Base-by-base conservation (phyloP, 2,113 vertebrate genomes). In the Turdus rufiventris region DNA sequence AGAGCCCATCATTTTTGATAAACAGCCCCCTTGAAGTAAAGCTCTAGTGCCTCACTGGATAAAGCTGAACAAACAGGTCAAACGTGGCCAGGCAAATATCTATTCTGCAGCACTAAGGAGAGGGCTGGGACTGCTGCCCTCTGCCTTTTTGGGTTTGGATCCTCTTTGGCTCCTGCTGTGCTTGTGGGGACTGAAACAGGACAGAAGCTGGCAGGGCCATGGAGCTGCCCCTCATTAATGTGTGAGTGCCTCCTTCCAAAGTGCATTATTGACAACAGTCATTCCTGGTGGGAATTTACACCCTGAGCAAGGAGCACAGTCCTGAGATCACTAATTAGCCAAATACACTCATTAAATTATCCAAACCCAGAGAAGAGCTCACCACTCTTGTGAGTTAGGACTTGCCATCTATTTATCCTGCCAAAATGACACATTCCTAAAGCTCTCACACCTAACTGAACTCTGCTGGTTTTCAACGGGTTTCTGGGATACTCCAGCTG, bases 201-300 rank as follows among this genome's bases (percentile, higher is more conserved):
- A 15, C 5, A 9, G 33, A 31, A 77, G 31, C 34, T 78, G 60
- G 11, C 13, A 40, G 29, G 29, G 14, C 15, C 43, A 18, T 5
- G 38, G 81, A 66, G 31, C 45, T 14, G 0, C 1, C 2, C 10
- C 51, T n/a, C 45, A 45, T 81, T 1, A 13, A 29, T 0, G 17
- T 6, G 16, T 3, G 21, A 6, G 28, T 1, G 10, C 26, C 31
- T 48, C 36, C 13, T 14, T 29, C 48, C 29, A 26, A 45, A 54
- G 9, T 2, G 26, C 6, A 5, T 38, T 36, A 38, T 2, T 16
- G 65, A 8, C 9, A 72, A 31, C 15, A 78, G 40, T 17, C 2
- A 7, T 10, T 86, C 28, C 58, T 20, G 12, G 1, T 5, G 18
- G 33, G 6, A 33, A 19, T 28, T 42, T 21, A 58, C 62, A 43